Evolutionary conservation across 2,888 invertebrate genomes (phyloP).

Genomic region (Andrena bicolor): DNA sequence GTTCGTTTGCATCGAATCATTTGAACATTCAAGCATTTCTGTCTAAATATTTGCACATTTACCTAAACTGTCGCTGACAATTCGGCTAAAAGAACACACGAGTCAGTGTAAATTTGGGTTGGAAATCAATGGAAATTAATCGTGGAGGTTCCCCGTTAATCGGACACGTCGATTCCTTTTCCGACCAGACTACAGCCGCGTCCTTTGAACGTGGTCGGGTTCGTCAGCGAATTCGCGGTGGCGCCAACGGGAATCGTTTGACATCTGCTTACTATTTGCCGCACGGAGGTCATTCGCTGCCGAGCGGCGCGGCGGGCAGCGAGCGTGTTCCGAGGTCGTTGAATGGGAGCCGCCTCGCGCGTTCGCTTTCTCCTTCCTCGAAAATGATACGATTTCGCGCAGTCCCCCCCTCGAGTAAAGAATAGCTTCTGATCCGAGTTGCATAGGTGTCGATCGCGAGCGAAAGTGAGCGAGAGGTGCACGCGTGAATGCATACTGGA

Average conservation of each 20-base stretch:
- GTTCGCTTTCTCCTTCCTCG: constrained; percentile 45
- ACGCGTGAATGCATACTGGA: neutral
- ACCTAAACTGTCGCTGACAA: neutral
- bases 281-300: constrained; percentile 46
- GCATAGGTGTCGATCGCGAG: neutral
- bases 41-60: constrained; percentile 1
- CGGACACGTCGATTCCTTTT: neutral
- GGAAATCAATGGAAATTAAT: neutral
- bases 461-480: constrained; percentile 3
- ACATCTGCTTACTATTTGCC: constrained; percentile 64
- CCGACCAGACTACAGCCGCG: neutral
- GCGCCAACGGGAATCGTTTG: constrained; percentile 53
- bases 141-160: neutral
- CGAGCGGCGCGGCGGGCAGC: constrained; percentile 24
- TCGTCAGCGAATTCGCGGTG: constrained; percentile 45
- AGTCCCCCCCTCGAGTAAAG: neutral
- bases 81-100: too few relatives aligned
- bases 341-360: constrained; percentile 14
- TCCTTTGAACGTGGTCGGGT: neutral
- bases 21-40: constrained; percentile 23
- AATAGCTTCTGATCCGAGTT: neutral
- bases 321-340: constrained; percentile 44
- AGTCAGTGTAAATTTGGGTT: neutral
- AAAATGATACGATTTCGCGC: constrained; percentile 33
- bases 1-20: constrained; percentile 23